Conservation (phyloP, 2,888 invertebrate genomes). For the Pseudococcus viburni region DNA sequence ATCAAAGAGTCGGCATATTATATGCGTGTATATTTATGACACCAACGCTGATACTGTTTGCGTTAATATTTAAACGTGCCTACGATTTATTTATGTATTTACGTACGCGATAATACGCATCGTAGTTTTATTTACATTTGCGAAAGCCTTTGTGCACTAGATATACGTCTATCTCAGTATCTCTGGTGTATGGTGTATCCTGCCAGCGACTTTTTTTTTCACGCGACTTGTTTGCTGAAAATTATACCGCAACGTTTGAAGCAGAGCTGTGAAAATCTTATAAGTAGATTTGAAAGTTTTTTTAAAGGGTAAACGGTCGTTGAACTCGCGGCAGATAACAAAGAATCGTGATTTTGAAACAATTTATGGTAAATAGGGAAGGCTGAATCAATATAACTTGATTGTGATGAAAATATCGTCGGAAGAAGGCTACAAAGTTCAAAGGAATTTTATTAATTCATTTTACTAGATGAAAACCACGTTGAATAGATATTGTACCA, state of each 20-base stretch:
- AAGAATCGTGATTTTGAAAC: not conserved
- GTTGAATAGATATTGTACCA: too few relatives aligned
- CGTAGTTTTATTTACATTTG: constrained; percentile 3
- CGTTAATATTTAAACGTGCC: not conserved
- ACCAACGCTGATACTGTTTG: not conserved
- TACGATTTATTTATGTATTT: constrained; percentile 31
- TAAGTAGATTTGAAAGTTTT: not conserved
- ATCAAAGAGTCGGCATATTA: not conserved
- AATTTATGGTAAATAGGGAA: not conserved
- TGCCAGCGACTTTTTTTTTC: not conserved
- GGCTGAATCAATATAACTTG: too few relatives aligned
- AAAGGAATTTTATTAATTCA: too few relatives aligned
- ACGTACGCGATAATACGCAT: constrained; percentile 13
- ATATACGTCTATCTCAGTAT: not conserved
- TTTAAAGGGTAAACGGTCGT: not conserved
- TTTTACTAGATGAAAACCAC: too few relatives aligned
- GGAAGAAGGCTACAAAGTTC: too few relatives aligned
- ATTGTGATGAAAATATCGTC: too few relatives aligned
- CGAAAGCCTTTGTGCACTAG: not conserved
- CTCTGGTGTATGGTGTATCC: not conserved
- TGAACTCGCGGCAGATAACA: not conserved
- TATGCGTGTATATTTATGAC: not conserved
- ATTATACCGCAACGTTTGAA: constrained; percentile 15
- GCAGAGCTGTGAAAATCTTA: not conserved
- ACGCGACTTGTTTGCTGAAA: not conserved